Base-by-base conservation (phyloP, 2,888 invertebrate species). In the Drosophila acutilabella region DNA sequence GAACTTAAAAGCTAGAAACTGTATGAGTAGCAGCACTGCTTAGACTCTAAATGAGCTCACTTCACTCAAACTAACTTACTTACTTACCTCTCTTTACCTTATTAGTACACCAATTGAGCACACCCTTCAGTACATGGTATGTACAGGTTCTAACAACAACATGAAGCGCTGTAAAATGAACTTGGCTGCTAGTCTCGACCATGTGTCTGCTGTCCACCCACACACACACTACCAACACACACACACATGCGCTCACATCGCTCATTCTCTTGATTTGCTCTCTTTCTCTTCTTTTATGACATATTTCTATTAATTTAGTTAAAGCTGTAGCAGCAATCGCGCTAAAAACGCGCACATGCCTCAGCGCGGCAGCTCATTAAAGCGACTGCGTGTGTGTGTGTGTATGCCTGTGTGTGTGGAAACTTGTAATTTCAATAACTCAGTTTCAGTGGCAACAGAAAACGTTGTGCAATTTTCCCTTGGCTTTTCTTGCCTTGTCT, bases 341-440 rank as follows among this genome's bases (percentile, higher is more conserved):
- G 33, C 44, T n/a, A 18, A 44, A 57, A 56, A 57, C 45, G 33
- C 56, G 45, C 44, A 4, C 41, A 48, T 38, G 40, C 40, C 36
- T 11, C 53, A 30, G 51, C 44, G 7, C 8, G 36, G 48, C 74
- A 79, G 60, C 76, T 75, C 60, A 75, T 75, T 75, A 79, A 79
- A 75, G 76, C 41, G 58, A 16, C 33, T 42, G 33, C 20, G 42
- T 23, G 18, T 42, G 18, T 42, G 30, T 42, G 16, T 42, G 54
- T 54, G 33, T 36, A 45, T 56, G 47, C 7, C 36, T 38, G 20
- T 44, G 44, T 45, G 20, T 33, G 56, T 56, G 47, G 14, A 58
- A 72, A 66, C 65, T 56, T 71, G 80, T 66, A 88, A 82, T 81
- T 81, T 88, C 81, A 81, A 81, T 81, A 81, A 82, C 73, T 77